Evolutionary conservation across 2,888 invertebrate species (phyloP).

Genomic region (Ophion ventricosus): DNA sequence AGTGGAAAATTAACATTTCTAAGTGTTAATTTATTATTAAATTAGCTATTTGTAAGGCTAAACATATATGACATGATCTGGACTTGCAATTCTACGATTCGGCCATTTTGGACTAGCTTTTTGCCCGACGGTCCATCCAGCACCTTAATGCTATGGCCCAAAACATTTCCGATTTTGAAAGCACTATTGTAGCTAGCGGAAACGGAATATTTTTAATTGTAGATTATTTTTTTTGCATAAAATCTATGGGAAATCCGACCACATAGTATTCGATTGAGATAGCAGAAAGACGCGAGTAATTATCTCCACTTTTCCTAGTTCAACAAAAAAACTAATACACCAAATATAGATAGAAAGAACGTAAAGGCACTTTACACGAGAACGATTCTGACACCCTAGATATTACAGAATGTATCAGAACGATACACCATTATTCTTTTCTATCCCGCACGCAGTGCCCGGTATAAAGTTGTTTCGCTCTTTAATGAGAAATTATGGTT

Average conservation of each 20-base stretch:
- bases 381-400: background rate
- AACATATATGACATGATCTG: no score
- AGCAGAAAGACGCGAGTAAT: background rate
- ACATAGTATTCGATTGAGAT: background rate
- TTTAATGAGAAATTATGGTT: slow-evolving; percentile 54
- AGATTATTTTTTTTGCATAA: no score
- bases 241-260: no score
- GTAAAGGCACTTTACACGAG: background rate
- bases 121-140: no score
- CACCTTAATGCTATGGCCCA: no score
- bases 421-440: slow-evolving; percentile 45
- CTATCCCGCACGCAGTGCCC: background rate
- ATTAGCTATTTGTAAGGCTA: no score
- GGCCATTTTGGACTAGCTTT: no score
- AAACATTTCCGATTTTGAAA: background rate
- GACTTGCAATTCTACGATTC: no score
- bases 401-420: background rate
- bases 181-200: no score
- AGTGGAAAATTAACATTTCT: no score
- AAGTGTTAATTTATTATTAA: no score
- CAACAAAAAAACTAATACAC: background rate
- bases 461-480: slow-evolving; percentile 20
- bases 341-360: background rate
- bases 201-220: no score
- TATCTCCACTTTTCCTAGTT: background rate